phyloP scores from a whole-genome alignment of 2,888 invertebrate species.

The Cybosia mesomella region DNA sequence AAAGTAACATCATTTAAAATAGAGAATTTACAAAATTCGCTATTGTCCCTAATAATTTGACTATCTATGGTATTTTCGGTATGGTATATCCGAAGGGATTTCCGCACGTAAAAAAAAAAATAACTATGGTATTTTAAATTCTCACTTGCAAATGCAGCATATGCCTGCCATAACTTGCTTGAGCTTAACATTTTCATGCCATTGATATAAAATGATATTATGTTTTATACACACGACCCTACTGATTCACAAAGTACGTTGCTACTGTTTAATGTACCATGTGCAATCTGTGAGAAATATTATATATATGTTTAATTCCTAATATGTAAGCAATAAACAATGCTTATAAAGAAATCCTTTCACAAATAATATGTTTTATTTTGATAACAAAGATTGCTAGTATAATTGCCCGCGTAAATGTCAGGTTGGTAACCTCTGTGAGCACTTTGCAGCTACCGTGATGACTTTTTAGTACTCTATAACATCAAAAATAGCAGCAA shows the following conservation, averaged over 20 bases:
- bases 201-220: background rate
- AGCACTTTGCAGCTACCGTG: background rate
- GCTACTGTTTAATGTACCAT: background rate
- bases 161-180: slow-evolving; percentile 46
- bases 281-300: background rate
- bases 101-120: too few species aligned
- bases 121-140: slow-evolving; percentile 10
- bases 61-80: too few species aligned
- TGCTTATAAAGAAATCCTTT: slow-evolving; percentile 3
- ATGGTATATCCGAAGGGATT: too few species aligned
- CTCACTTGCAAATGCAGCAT: slow-evolving; percentile 50
- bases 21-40: too few species aligned
- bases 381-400: slow-evolving; percentile 1
- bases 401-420: background rate
- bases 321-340: slow-evolving; percentile 2
- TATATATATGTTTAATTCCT: background rate
- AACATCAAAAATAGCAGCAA: background rate
- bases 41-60: too few species aligned
- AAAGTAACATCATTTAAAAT: too few species aligned
- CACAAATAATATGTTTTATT: slow-evolving; percentile 5
- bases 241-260: background rate
- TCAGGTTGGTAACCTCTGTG: background rate
- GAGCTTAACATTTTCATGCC: slow-evolving; percentile 38
- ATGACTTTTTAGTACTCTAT: background rate
- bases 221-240: background rate